Base-by-base conservation (phyloP, 2,797 vertebrate genomes). In the Phalloptychus januarius region DNA sequence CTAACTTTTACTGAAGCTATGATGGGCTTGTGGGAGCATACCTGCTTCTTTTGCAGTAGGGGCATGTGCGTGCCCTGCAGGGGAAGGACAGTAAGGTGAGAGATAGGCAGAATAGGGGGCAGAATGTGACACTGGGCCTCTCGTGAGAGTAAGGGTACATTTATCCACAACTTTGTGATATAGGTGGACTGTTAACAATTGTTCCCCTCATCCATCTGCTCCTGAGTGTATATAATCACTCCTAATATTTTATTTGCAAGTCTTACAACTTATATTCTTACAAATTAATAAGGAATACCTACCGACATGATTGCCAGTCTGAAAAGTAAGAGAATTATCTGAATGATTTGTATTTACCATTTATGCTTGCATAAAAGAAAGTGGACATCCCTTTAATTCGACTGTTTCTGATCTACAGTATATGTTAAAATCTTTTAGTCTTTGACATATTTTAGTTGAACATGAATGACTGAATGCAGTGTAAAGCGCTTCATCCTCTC, bases 1-100 rank as follows among this genome's bases (percentile, higher is more conserved):
- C 73, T 33, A 52, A 83, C 20, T 25, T 42, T 40, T 61, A 61
- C n/a, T n/a, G 52, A 81, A 81, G 80, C 85, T 73, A 15, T 5
- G n/a, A 54, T 7, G n/a, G 72, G 84, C 70, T 77, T 75, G 42
- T 48, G 56, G 83, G 79, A 84, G 90, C 88, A 20, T 95, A 95
- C 96, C 95, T 96, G 95, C 95, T 95, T 91, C 95, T 94, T 87
- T 90, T 93, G 95, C 95, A 96, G 95, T 94, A 95, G 69, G 95
- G 96, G 91, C 95, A 96, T 86, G 94, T 93, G 84, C 86, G 94
- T 84, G 91, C 92, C 89, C 96, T 96, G 94, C 92, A 89, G 84
- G 79, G 63, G 76, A 75, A 79, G 85, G 89, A 83, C 91, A 83
- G 89, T 75, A 80, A 86, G 87, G 87, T 83, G 65, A 88, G 85